Conservation (phyloP, 1,140 invertebrate species). For the Bombus soroeensis region DNA sequence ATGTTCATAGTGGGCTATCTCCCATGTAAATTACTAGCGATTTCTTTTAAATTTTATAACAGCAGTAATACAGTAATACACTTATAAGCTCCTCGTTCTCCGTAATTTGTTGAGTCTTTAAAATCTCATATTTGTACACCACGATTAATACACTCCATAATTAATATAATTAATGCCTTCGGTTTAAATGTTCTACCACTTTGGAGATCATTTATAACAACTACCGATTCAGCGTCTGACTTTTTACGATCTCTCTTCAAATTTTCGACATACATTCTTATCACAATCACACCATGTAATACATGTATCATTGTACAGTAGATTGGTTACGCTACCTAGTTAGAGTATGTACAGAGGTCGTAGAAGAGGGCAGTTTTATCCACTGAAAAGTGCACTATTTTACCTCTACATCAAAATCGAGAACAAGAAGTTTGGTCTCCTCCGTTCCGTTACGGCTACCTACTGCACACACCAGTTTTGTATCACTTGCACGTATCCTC, state of each 20-base stretch:
- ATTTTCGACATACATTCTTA: slow-evolving; percentile 75
- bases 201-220: slow-evolving; percentile 53
- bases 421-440: slow-evolving; percentile 98
- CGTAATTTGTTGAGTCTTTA: slow-evolving; percentile 70
- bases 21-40: slow-evolving; percentile 42
- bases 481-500: slow-evolving; percentile 97
- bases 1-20: slow-evolving; percentile 15
- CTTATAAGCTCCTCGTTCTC: slow-evolving; percentile 68
- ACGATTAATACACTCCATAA: slow-evolving; percentile 63
- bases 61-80: slow-evolving; percentile 66
- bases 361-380: slow-evolving; percentile 52
- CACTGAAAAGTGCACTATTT: slow-evolving; percentile 73
- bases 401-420: slow-evolving; percentile 96
- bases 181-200: slow-evolving; percentile 60
- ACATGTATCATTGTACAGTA: slow-evolving; percentile 79
- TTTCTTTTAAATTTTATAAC: slow-evolving; percentile 62
- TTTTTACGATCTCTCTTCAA: slow-evolving; percentile 24
- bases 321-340: slow-evolving; percentile 80
- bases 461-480: slow-evolving; percentile 98
- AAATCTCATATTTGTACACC: slow-evolving; percentile 73
- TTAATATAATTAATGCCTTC: slow-evolving; percentile 61
- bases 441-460: slow-evolving; percentile 99
- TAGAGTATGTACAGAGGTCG: slow-evolving; percentile 79
- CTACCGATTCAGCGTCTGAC: slow-evolving; percentile 27
- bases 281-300: slow-evolving; percentile 80